Percentiles rank a stretch among this genome's conserved stretches.
Evolutionary conservation across 2,888 invertebrate species (phyloP).

Genomic region (Drosophila austrosaltans): DNA sequence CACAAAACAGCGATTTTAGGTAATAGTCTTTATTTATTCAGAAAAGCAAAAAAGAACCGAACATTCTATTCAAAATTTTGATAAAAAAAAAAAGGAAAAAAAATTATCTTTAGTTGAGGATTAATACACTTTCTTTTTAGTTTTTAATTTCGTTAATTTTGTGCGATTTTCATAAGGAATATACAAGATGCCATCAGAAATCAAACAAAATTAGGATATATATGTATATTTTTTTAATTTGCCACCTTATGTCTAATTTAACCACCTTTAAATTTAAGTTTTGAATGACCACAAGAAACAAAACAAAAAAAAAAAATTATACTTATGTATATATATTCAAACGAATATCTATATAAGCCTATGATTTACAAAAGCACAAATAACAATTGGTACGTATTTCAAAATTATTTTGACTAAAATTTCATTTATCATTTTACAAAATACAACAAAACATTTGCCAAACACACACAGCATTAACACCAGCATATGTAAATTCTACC

Average conservation of each 20-base stretch:
- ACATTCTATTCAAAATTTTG: conserved; percentile 11
- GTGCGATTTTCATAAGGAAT: neutral
- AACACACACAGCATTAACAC: neutral
- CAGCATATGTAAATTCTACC: conserved; percentile 13
- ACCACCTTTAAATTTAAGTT: conserved; percentile 42
- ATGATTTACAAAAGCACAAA: conserved; percentile 72
- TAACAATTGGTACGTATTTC: conserved; percentile 81
- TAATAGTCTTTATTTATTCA: conserved; percentile 51
- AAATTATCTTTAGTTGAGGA: no score
- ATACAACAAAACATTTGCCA: conserved; percentile 21
- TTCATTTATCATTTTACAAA: conserved; percentile 57
- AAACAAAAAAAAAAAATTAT: conserved; percentile 32
- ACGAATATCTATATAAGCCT: conserved; percentile 23
- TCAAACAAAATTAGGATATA: neutral
- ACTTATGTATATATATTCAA: conserved; percentile 2
- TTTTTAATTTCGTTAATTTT: no score
- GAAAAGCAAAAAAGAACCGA: conserved; percentile 18
- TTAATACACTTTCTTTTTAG: no score
- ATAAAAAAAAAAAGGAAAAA: neutral
- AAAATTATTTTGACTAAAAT: conserved; percentile 73
- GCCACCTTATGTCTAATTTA: conserved; percentile 41
- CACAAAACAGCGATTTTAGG: conserved; percentile 62
- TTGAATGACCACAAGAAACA: conserved; percentile 30
- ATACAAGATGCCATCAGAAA: neutral
- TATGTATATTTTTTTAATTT: conserved; percentile 41